Evolutionary conservation across 2,113 vertebrate genomes (phyloP), one percentile per base, ranked within the genome.

Genomic region (Rhabdomys dilectus): DNA sequence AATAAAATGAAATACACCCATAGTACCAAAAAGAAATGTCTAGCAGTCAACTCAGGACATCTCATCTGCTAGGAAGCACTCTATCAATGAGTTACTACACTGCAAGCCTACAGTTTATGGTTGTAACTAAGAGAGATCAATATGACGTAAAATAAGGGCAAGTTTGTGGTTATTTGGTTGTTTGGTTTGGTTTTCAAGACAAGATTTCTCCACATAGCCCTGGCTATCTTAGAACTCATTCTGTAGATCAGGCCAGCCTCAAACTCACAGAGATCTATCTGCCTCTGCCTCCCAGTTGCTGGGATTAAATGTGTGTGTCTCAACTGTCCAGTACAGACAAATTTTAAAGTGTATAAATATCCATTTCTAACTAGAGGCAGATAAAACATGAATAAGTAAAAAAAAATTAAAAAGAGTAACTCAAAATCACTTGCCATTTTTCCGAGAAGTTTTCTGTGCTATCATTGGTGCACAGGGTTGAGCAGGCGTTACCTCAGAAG

Each of bases 371-470:
- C 12, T 86, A 88, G 2, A 72, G 8, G 66, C 19, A 81, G 62
- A 19, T 16, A 86, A 86, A 78, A 64, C 15, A 85, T 45, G 58
- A 62, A 64, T 64, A 85, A 45, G 19, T 85, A 85, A 45, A 85
- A 45, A 85, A 84, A 45, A 19, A 10, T 60, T 42, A 17, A 90
- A 64, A 89, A 60, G 53, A 9, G 11, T 2, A 42, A 84, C 42
- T 58, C 51, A 39, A 86, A 92, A n/a, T 91, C 62, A 99, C 98
- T 99, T 98, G 97, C 99, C 98, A 34, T 98, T 99, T 98, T 95
- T 98, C 78, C 98, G 98, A 0, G 98, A 96, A 2, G 98, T 15
- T 94, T 99, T 99, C 96, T 99, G 99, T 17, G 95, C 94, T 0
- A 98, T 97, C 22, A 90, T 68, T 2, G 98, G 93, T 45, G 98